phyloP scores from a whole-genome alignment of 2,113 vertebrate genomes.

The Jaculus jaculus region DNA sequence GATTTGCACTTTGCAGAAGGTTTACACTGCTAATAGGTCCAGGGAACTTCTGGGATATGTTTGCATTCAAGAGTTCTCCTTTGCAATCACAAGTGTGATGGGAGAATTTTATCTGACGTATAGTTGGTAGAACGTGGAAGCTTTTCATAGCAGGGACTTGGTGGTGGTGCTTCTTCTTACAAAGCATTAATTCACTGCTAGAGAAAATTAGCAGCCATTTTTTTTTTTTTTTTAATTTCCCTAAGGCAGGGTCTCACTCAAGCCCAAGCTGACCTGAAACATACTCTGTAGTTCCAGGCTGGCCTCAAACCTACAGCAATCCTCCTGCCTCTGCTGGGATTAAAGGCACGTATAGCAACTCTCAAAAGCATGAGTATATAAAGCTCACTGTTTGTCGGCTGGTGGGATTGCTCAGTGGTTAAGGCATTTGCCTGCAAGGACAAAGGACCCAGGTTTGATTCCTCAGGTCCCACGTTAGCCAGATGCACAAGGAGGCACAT shows the following conservation, averaged over 20 bases:
- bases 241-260: no score
- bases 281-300: no score
- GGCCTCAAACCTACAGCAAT: no score
- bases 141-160: background rate
- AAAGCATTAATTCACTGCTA: background rate
- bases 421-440: no score
- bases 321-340: no score
- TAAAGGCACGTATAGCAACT: background rate
- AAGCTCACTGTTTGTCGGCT: background rate
- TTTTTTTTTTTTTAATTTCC: background rate
- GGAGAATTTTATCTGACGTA: conserved; percentile 71
- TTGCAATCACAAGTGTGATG: conserved; percentile 73
- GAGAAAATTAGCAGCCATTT: conserved; percentile 61
- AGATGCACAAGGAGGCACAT: no score
- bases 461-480: no score
- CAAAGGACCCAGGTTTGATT: no score
- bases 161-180: background rate
- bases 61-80: conserved; percentile 54
- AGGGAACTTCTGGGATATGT: conserved; percentile 69
- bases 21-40: conserved; percentile 78
- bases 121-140: conserved; percentile 61
- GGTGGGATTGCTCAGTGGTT: no score
- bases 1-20: conserved; percentile 78
- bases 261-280: no score
- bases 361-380: background rate